Evolutionary conservation across 2,888 invertebrate species (phyloP).

Genomic region (Euplexia lucipara): DNA sequence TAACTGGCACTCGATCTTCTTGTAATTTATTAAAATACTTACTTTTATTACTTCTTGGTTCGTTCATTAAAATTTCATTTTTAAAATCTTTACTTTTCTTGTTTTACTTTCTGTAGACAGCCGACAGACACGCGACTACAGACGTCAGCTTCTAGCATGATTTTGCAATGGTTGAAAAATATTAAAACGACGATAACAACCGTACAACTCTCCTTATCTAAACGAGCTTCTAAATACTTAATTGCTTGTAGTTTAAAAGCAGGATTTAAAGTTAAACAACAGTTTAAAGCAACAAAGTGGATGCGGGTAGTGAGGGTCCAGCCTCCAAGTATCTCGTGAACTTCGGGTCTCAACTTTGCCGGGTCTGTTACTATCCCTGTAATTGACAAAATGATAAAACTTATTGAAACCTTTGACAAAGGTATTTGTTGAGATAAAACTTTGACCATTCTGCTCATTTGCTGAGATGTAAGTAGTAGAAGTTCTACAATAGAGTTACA

Average conservation of each 20-base stretch:
- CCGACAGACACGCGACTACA: constrained; percentile 66
- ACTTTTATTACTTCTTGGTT: constrained; percentile 64
- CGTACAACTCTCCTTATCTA: constrained; percentile 82
- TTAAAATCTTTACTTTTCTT: constrained; percentile 64
- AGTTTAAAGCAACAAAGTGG: constrained; percentile 81
- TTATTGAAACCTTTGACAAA: constrained; percentile 75
- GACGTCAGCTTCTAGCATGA: constrained; percentile 78
- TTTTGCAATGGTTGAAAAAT: constrained; percentile 59
- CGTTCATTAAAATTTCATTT: constrained; percentile 66
- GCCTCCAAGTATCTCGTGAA: constrained; percentile 89
- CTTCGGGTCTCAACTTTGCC: constrained; percentile 79
- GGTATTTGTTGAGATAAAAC: constrained; percentile 65
- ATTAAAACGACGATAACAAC: constrained; percentile 65
- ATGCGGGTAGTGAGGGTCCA: constrained; percentile 86
- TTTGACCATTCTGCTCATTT: constrained; percentile 15
- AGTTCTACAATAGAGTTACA: constrained; percentile 6
- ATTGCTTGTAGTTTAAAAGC: constrained; percentile 84
- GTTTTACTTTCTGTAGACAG: constrained; percentile 64
- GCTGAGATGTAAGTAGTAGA: neutral
- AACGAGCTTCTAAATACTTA: constrained; percentile 76
- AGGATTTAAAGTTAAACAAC: constrained; percentile 80
- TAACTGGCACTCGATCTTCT: constrained; percentile 78
- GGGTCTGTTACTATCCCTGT: constrained; percentile 80
- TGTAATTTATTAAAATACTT: constrained; percentile 88
- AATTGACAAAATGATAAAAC: constrained; percentile 74